Base-by-base conservation (phyloP, 2,113 vertebrate genomes). In the Apaloderma vittatum region DNA sequence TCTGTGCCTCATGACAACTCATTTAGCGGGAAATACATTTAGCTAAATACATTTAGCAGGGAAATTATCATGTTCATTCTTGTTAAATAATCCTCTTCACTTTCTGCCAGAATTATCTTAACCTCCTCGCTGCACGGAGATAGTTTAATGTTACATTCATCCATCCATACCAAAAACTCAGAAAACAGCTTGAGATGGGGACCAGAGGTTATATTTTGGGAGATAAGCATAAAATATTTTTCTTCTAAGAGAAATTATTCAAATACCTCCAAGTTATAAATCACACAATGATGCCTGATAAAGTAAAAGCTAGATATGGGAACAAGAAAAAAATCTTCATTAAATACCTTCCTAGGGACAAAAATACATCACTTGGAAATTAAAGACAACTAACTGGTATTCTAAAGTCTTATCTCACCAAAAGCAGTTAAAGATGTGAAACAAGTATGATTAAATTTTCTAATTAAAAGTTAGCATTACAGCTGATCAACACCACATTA, bases 1-100 rank as follows among this genome's bases (percentile, higher is more conserved):
- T 86, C 66, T 80, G 15, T 75, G 70, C 61, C 77, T 90, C 87
- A 62, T 76, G 73, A 96, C 87, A 93, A 96, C 93, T 94, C 82
- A 83, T 85, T 65, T 88, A 40, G 40, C 40, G 12, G 40, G 40
- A 40, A 40, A 40, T 40, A 40, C 40, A 40, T 40, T 40, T 40
- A 40, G 40, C 40, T 40, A 40, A 40, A 40, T 40, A 94, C 48
- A 67, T 67, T 86, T 92, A 65, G 43, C 22, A n/a, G 45, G 51
- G 36, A 92, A 96, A 95, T 95, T 75, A 93, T 55, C 88, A 90
- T 77, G 94, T 94, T 96, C 86, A 70, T 49, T 87, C 65, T 79
- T 68, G 94, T 81, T 77, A 54, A 84, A 92, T 94, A 96, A 96
- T 95, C 94, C 93, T 91, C 88, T 94, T 65, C 76, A 63, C 77